Base-by-base conservation (phyloP, 2,113 vertebrate genomes). In the Rhea americana region DNA sequence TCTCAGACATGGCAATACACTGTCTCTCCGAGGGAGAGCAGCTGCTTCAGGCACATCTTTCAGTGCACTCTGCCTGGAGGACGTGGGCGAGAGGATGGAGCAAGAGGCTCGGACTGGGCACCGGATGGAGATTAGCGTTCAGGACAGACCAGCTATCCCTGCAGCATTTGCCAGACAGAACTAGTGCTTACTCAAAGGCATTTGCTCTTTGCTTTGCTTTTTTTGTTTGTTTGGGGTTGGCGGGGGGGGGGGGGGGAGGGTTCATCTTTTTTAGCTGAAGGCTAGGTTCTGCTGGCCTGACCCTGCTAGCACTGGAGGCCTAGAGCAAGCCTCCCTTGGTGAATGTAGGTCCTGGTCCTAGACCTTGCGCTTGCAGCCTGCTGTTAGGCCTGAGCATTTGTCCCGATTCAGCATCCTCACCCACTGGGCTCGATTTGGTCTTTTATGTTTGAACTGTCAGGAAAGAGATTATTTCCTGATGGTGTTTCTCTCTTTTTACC, bases 51-150 rank as follows among this genome's bases (percentile, higher is more conserved):
- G 86, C 74, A 73, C 77, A 73, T 81, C 91, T 93, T 78, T 91
- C 76, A 91, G 62, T 93, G 88, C 73, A 45, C 43, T 88, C 70
- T 86, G 91, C 86, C 90, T 90, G 93, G 83, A 94, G 91, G 43
- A 32, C 8, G 5, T 63, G 89, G 65, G 73, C 92, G 87, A 90
- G 68, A 76, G 77, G 66, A 79, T 65, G 80, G 73, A 78, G 65
- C 4, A 0, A 90, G 85, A 85, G 47, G 67, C 50, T 87, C 7
- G 1, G 35, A 17, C 53, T 0, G 7, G 43, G 48, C 48, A 22
- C 70, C 75, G 72, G 58, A 86, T 43, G n/a, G 74, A 79, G 45
- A 50, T 76, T 55, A 86, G 66, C 47, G 66, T 58, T 85, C 67
- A 85, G 84, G 50, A 79, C 71, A 82, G 84, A 87, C 21, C 61